These are phyloP conservation scores for Drosophila parthenogenetica DNA, from an alignment of 2,888 invertebrate genomes.

Conservation along the genomic window DNA sequence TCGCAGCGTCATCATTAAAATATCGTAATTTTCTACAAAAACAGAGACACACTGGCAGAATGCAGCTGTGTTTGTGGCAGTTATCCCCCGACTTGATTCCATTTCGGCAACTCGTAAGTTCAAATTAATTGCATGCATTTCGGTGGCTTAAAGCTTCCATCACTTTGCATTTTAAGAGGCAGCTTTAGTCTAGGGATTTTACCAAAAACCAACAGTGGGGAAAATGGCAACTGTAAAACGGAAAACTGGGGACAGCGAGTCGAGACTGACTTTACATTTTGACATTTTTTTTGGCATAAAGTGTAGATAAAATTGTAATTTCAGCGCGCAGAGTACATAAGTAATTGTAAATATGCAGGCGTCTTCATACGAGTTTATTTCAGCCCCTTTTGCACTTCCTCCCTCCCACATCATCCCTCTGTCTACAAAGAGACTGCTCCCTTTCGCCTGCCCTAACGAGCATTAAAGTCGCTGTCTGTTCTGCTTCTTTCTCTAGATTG, in stretches of 20 bases:
- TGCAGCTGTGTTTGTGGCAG: neutral
- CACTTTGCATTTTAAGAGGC: slow-evolving; percentile 66
- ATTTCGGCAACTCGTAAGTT: slow-evolving; percentile 43
- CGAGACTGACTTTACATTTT: slow-evolving; percentile 3
- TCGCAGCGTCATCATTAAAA: slow-evolving; percentile 31
- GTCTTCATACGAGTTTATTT: slow-evolving; percentile 15
- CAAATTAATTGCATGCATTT: slow-evolving; percentile 73
- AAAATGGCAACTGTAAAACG: neutral
- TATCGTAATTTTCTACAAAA: slow-evolving; percentile 22
- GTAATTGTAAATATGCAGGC: slow-evolving; percentile 56
- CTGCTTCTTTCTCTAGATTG: neutral
- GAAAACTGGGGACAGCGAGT: neutral
- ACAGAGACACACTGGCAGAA: neutral
- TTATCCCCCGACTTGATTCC: slow-evolving; percentile 17
- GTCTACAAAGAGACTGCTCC: neutral
- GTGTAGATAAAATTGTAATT: slow-evolving; percentile 53
- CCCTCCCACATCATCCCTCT: too few relatives aligned
- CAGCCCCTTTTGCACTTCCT: too few relatives aligned
- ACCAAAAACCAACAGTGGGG: neutral
- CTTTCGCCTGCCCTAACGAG: slow-evolving; percentile 62
- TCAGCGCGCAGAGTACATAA: slow-evolving; percentile 33
- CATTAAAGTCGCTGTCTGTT: slow-evolving; percentile 63
- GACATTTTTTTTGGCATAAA: slow-evolving; percentile 17
- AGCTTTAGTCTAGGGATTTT: slow-evolving; percentile 27
- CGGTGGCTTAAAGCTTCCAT: slow-evolving; percentile 36